Evolutionary conservation across 2,113 vertebrate species (phyloP).

Genomic region (Syngnathus typhle): DNA sequence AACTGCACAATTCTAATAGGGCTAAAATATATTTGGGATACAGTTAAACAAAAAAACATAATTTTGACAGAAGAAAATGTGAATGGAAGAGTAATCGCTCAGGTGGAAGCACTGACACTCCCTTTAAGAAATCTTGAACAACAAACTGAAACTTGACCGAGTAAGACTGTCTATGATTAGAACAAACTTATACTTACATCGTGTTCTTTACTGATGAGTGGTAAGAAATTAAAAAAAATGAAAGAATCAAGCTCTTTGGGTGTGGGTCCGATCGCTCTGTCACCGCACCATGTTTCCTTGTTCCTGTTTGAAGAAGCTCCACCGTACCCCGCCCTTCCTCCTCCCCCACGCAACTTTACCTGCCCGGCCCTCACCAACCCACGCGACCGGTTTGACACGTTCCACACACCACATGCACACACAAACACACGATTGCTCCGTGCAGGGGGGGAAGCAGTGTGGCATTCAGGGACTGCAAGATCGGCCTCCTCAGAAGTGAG

Average conservation of each 20-base stretch:
- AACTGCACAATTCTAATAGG: not conserved
- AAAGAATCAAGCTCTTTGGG: conserved; percentile 1
- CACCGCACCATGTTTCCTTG: conserved; percentile 46
- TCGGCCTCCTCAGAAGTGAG: not conserved
- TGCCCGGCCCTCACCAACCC: conserved; percentile 25
- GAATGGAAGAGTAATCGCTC: conserved; percentile 11
- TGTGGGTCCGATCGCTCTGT: conserved; percentile 9
- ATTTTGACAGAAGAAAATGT: not conserved
- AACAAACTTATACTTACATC: conserved; percentile 9
- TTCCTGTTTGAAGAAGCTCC: conserved; percentile 41
- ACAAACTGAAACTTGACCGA: not conserved
- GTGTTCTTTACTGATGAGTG: not conserved
- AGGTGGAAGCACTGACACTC: conserved; percentile 18
- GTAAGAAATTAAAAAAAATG: not conserved
- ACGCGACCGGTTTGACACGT: conserved; percentile 40
- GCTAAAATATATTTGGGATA: not conserved
- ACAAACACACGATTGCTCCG: not conserved
- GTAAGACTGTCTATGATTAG: not conserved
- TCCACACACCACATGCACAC: not conserved
- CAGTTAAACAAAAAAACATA: not conserved
- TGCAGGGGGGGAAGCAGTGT: not conserved
- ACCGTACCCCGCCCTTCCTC: conserved; percentile 37
- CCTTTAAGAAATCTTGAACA: not conserved
- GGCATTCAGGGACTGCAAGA: not conserved
- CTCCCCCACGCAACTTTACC: conserved; percentile 23